phyloP scores from a whole-genome alignment of 1,140 invertebrate species.

The Zaprionus taronus region DNA sequence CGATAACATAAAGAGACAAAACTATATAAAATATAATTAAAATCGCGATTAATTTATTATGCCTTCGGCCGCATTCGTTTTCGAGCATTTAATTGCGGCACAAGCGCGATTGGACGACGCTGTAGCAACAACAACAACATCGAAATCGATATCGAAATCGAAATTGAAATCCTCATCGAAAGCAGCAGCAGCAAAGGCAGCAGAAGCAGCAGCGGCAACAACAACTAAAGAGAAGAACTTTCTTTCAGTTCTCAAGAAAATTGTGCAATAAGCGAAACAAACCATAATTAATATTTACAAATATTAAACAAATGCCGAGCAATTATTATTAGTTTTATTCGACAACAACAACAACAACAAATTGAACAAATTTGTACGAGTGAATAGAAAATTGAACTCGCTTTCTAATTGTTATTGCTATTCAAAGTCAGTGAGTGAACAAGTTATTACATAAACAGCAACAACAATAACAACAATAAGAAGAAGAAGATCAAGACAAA shows the following conservation, averaged over 20 bases:
- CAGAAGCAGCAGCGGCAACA: conserved; percentile 20
- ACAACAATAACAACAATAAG: conserved; percentile 3
- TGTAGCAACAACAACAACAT: conserved; percentile 22
- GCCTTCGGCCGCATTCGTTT: conserved; percentile 75
- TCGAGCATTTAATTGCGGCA: conserved; percentile 80
- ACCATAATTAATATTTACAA: conserved; percentile 14
- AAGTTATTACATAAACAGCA: conserved; percentile 59
- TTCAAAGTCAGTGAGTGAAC: conserved; percentile 20
- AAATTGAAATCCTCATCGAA: conserved; percentile 22
- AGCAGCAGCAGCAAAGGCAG: conserved; percentile 25
- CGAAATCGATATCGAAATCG: conserved; percentile 9
- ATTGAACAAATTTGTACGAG: conserved; percentile 19
- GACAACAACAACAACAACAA: conserved; percentile 20
- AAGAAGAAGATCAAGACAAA: no score
- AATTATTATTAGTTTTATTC: conserved; percentile 32
- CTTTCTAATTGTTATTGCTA: conserved; percentile 14
- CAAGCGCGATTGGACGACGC: conserved; percentile 71
- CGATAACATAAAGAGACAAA: not conserved
- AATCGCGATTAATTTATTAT: conserved; percentile 54
- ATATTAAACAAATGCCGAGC: conserved; percentile 27
- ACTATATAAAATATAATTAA: conserved; percentile 1
- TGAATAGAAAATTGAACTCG: not conserved
- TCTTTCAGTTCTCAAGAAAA: conserved; percentile 61
- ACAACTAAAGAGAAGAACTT: conserved; percentile 66
- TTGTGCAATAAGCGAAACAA: conserved; percentile 64